Evolutionary conservation across 2,797 vertebrate genomes (phyloP).

Genomic region (Coracias cyanogaster): DNA sequence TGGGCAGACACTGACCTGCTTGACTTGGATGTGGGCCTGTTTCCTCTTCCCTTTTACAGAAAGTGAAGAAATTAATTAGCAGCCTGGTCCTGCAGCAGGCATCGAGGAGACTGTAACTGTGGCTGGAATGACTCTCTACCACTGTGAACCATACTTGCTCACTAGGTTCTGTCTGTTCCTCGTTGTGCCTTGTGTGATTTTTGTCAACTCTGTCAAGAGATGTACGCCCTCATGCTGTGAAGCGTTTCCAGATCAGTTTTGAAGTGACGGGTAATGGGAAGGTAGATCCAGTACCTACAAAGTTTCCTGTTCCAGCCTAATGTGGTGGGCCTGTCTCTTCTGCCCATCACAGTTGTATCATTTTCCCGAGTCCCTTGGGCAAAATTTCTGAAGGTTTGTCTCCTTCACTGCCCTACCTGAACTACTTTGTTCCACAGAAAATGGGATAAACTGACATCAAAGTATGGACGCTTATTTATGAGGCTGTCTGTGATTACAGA

Average conservation of each 20-base stretch:
- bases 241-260: neutral
- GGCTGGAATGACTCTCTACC: neutral
- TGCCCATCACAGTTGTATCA: neutral
- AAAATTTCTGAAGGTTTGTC: neutral
- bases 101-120: fast-evolving
- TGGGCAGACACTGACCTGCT: neutral
- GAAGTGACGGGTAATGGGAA: neutral
- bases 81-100: neutral
- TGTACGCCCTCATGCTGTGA: neutral
- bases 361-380: neutral
- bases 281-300: neutral
- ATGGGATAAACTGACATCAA: neutral
- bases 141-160: fast-evolving
- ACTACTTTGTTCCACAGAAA: neutral
- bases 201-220: neutral
- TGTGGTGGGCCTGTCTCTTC: neutral
- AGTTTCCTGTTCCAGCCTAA: neutral
- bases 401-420: neutral
- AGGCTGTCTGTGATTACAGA: neutral
- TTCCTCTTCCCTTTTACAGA: neutral
- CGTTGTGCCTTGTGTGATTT: neutral
- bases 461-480: neutral
- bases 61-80: neutral
- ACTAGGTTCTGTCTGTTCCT: neutral
- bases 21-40: neutral